Evolutionary conservation across 2,888 invertebrate genomes (phyloP), one percentile per base, ranked within the genome.

Genomic region (Marasmarcha lunaedactyla): DNA sequence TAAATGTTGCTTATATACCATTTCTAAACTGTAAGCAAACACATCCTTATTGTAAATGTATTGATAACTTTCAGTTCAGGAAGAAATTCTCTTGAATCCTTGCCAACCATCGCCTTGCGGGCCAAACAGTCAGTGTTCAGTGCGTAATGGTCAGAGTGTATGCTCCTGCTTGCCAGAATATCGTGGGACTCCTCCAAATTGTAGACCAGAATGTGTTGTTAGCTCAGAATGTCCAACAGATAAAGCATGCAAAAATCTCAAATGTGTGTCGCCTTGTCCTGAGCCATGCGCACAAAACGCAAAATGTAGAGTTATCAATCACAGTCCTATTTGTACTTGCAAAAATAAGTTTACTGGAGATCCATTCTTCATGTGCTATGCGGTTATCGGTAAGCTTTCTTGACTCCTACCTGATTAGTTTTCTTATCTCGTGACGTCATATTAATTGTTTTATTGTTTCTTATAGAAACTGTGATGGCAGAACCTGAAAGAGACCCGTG

Each of bases 161-260:
- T 92, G 92, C 62, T 89, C 89, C 2, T 92, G 92, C 61, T 67
- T 90, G 43, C 87, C 89, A 9, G 87, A 86, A 44, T 90, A 87
- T 52, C 74, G 81, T 37, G 91, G 91, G 13, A 84, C 87, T 41
- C 90, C 91, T 37, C 90, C 90, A 42, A 86, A 87, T 52, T 91
- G 90, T 58, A 81, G 90, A 51, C 90, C 90, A n/a, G 89, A 90
- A 68, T 90, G 90, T 68, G 86, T 87, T n/a, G 85, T 89, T 11
- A 90, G 89, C 54, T 78, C 89, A 14, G 90, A 90, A 67, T 90
- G 91, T 58, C 59, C 87, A 1, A 66, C 81, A 26, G 85, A 87
- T 44, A 86, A 86, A 66, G 87, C 89, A 15, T 91, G 91, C 59
- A 71, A 87, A 38, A 88, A 88, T 57, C 87, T 88, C 53, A 90